Conservation (phyloP, 2,113 vertebrate genomes). For the human (Homo sapiens) region GRCh38 chr4:179767501-179768000, state of each 20-base stretch:
- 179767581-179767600: not conserved
- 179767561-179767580: not conserved
- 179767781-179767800: not conserved
- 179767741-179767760: not conserved
- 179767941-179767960: not conserved
- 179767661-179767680: not conserved
- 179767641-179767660: not conserved
- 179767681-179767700: not conserved
- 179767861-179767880: not conserved
- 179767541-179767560: not conserved
- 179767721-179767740: not conserved
- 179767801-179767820: not conserved
- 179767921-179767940: not conserved
- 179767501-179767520: not conserved
- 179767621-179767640: not conserved
- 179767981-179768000: not conserved
- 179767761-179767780: not conserved
- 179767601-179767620: not conserved
- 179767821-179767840: not conserved
- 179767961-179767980: not conserved
- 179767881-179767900: not conserved
- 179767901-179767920: not conserved
- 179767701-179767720: not conserved
- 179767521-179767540: not conserved
- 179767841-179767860: not conserved